Base-by-base conservation (phyloP, 2,113 vertebrate species). In the Probosciger aterrimus region DNA sequence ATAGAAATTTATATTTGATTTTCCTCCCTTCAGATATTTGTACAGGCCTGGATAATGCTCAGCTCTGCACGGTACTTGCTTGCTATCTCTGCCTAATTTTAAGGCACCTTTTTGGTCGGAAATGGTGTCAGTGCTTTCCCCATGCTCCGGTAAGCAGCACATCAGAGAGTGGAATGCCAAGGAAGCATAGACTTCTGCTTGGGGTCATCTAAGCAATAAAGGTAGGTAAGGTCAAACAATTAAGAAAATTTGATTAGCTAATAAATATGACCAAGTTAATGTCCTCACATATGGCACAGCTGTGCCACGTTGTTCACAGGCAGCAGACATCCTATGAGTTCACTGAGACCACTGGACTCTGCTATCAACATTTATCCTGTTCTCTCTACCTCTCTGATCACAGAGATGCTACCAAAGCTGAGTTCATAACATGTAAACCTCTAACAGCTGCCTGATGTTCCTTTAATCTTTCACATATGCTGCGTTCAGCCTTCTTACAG, bases 381-480 rank as follows among this genome's bases (percentile, higher is more conserved):
- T 69, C 55, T 43, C 3, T 64, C 69, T 39, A 73, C 85, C 50
- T 67, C 62, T 95, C 46, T 69, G 33, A 44, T 76, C 2, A 3
- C 52, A 88, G 44, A 80, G 74, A 27, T 30, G 41, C 55, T 96
- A 92, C 95, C 83, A 96, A 93, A 93, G 15, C 44, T 65, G 62
- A 92, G 57, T 96, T 95, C 47, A 39, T 86, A 82, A 79, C 62
- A 59, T 39, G 22, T 67, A 96, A 92, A 93, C 83, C 81, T 92
- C 82, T 73, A 82, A 65, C 64, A 92, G 88, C 47, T 94, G 80
- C 80, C 67, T 92, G 70, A 89, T 93, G 77, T 82, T 92, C 86
- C 91, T 95, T 89, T 96, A 93, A 94, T 97, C 65, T 82, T 93
- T 94, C 70, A 73, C 96, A 96, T 91, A 92, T 92, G 95, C 49